These are phyloP conservation scores for Pocillopora verrucosa DNA, from an alignment of 64 coral and sea anemone species.

Conservation along the genomic window DNA sequence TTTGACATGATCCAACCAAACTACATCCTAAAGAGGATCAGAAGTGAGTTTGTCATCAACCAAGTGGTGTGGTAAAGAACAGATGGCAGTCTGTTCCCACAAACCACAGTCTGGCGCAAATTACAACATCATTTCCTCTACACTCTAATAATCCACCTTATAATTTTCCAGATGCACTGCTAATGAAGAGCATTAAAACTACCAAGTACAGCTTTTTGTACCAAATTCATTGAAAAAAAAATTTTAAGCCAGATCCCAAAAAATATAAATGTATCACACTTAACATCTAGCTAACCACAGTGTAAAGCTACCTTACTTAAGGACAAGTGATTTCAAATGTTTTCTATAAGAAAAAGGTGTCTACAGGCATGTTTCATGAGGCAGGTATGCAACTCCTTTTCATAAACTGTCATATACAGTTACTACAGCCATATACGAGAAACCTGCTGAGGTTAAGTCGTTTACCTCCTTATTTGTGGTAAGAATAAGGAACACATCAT, in stretches of 20 bases:
- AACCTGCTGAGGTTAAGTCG: background rate
- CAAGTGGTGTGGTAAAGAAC: background rate
- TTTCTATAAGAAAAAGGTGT: too few relatives aligned
- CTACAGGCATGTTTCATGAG: too few relatives aligned
- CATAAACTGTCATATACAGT: too few relatives aligned
- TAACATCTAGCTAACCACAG: too few relatives aligned
- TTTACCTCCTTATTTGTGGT: constrained; percentile 94
- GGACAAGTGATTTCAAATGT: too few relatives aligned
- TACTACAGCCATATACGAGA: background rate
- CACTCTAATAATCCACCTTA: background rate
- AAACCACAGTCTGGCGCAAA: background rate
- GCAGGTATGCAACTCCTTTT: too few relatives aligned
- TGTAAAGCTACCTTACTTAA: too few relatives aligned
- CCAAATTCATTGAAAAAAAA: too few relatives aligned
- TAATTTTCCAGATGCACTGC: background rate
- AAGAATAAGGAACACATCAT: constrained; percentile 93
- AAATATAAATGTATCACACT: too few relatives aligned
- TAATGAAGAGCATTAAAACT: too few relatives aligned
- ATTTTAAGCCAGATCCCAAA: too few relatives aligned
- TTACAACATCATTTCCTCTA: constrained; percentile 3
- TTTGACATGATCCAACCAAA: background rate
- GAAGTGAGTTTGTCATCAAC: background rate
- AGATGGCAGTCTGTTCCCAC: constrained; percentile 9
- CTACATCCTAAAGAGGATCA: background rate
- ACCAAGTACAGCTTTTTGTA: too few relatives aligned